Base-by-base conservation (phyloP, 92 coral and sea anemone genomes). In the Muricea muricata region DNA sequence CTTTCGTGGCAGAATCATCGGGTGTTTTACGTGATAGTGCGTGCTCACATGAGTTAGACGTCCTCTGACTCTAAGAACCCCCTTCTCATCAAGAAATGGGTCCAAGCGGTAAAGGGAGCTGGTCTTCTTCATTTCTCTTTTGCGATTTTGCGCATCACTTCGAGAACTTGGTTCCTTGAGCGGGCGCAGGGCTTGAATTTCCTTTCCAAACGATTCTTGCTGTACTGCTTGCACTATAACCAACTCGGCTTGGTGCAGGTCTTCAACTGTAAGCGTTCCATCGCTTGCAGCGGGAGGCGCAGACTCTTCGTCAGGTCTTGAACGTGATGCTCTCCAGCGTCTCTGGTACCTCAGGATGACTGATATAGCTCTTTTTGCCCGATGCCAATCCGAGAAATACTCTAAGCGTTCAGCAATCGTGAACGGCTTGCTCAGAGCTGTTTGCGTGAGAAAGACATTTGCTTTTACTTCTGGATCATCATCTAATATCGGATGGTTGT, bases 381-480 rank as follows among this genome's bases (percentile, higher is more conserved):
- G 71, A 31, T 63, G 71, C 71, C 71, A 63, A 63, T 25, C 32
- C 14, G 71, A 63, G 25, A 63, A 63, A 33, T 25, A 63, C 71
- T 31, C 34, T 5, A 63, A 33, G 25, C 71, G 71, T 18, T 63
- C 29, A 17, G 32, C 32, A 31, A 63, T 23, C 7, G 71, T 50
- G 7, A 20, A 13, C 4, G 3, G 13, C 2, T 10, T 13, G 4
- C 23, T 50, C 7, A 20, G 13, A 2, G 58, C 13, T 50, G 13
- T 10, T 13, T 50, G 58, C 4, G 58, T 50, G 58, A 50, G 4
- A 20, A 50, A 10, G 17, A 20, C 58, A 10, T 50, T 40, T 47
- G 48, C 55, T 65, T 84, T 84, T 1, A 84, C 61, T 39, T 84
- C 77, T 35, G 88, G 88, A 46, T 75, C 84, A 15, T 75, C 29